phyloP scores from a whole-genome alignment of 2,888 invertebrate species.

The Idaea biselata region DNA sequence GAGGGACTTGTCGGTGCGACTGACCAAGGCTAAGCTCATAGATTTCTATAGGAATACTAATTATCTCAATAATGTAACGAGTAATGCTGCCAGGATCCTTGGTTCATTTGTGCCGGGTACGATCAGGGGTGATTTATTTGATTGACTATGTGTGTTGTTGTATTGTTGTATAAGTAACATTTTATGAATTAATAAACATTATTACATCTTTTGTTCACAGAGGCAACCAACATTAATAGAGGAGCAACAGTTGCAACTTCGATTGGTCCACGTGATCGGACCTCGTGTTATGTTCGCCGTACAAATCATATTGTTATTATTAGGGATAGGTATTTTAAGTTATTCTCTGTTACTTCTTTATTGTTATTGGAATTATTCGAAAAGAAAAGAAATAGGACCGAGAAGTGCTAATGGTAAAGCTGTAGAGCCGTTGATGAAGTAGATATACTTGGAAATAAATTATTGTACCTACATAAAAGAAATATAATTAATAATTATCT shows the following conservation, averaged over 20 bases:
- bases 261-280: neutral
- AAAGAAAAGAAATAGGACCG: neutral
- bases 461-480: no score
- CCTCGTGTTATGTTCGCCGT: neutral
- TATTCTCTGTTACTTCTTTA: neutral
- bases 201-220: neutral
- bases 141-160: no score
- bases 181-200: no score
- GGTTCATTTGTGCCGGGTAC: no score
- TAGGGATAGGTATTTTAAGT: neutral
- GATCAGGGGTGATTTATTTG: no score
- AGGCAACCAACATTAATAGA: neutral
- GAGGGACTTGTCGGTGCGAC: neutral
- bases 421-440: neutral
- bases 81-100: no score
- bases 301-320: neutral
- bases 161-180: no score
- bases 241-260: neutral
- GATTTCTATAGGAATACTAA: no score
- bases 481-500: no score
- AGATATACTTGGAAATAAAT: neutral
- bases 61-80: no score
- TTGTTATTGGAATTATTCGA: neutral
- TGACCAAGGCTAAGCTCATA: neutral
- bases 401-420: slow-evolving; percentile 2